A percentile compares a stretch with the other conserved stretches of the same genome.
Conservation (phyloP, 1,140 invertebrate genomes). For the Halesus radiatus region DNA sequence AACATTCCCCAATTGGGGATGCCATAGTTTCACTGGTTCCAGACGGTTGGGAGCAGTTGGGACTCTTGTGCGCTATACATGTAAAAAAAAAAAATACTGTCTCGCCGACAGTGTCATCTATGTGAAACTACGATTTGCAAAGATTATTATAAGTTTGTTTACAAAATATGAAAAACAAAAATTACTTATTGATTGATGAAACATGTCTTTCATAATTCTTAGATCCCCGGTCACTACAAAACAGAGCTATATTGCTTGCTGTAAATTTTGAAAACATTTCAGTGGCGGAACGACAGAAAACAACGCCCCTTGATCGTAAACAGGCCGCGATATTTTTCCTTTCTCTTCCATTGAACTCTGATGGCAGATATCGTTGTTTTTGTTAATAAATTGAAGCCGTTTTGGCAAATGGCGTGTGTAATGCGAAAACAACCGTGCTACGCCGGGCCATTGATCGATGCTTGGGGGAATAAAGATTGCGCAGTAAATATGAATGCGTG, state of each 20-base stretch:
- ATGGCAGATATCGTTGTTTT: constrained; percentile 21
- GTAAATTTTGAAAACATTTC: neutral
- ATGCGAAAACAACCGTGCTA: constrained; percentile 23
- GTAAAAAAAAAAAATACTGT: too few relatives aligned
- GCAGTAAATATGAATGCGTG: neutral
- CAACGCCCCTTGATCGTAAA: constrained; percentile 11
- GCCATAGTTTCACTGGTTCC: too few relatives aligned
- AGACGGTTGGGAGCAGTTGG: too few relatives aligned
- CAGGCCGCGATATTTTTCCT: neutral
- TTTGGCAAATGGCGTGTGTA: constrained; percentile 29
- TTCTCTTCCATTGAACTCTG: constrained; percentile 18
- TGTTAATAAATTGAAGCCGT: constrained; percentile 16
- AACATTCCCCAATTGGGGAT: too few relatives aligned
- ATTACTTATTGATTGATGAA: too few relatives aligned
- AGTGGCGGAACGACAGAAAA: constrained; percentile 2
- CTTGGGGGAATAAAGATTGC: neutral
- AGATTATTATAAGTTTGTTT: too few relatives aligned
- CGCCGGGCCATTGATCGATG: constrained; percentile 14
- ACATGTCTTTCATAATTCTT: too few relatives aligned
- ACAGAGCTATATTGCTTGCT: neutral
- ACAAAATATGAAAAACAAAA: too few relatives aligned
- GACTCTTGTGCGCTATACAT: too few relatives aligned
- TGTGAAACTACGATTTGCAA: too few relatives aligned
- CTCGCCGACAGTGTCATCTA: too few relatives aligned
- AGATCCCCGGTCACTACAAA: neutral